phyloP scores from a whole-genome alignment of 2,113 vertebrate genomes.

The Cyanoderma ruficeps region DNA sequence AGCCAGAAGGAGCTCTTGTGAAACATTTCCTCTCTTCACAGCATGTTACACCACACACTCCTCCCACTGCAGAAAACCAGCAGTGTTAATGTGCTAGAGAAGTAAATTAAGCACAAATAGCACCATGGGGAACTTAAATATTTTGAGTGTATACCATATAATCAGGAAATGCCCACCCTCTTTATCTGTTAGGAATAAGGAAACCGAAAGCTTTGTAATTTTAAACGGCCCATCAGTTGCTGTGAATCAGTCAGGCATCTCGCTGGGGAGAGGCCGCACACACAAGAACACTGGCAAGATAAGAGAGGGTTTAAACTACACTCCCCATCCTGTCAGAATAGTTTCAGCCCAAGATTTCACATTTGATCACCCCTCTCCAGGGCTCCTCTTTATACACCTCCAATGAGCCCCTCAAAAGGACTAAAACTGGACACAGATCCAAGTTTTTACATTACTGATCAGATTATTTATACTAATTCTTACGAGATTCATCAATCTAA shows the following conservation, averaged over 20 bases:
- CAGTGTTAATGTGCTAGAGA: constrained; percentile 29
- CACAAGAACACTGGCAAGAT: neutral
- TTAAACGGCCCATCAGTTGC: constrained; percentile 4
- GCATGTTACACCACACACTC: constrained; percentile 36
- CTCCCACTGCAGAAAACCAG: constrained; percentile 30
- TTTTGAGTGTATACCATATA: constrained; percentile 9
- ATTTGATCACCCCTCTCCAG: neutral
- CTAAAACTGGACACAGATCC: neutral
- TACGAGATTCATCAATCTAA: neutral
- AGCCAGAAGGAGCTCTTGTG: constrained; percentile 76
- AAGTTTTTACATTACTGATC: neutral
- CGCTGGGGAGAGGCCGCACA: neutral
- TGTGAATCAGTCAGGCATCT: constrained; percentile 13
- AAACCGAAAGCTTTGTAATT: constrained; percentile 43
- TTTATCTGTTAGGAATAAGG: constrained; percentile 26
- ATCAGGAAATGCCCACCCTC: constrained; percentile 56
- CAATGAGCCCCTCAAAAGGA: neutral
- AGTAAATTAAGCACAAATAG: constrained; percentile 53
- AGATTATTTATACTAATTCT: neutral
- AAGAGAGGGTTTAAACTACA: neutral
- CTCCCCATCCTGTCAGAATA: neutral
- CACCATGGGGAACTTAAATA: constrained; percentile 38
- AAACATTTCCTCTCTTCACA: constrained; percentile 77
- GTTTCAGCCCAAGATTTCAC: neutral
- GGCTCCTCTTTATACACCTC: neutral